phyloP scores from a whole-genome alignment of 2,888 invertebrate species.

The Andrena camellia region DNA sequence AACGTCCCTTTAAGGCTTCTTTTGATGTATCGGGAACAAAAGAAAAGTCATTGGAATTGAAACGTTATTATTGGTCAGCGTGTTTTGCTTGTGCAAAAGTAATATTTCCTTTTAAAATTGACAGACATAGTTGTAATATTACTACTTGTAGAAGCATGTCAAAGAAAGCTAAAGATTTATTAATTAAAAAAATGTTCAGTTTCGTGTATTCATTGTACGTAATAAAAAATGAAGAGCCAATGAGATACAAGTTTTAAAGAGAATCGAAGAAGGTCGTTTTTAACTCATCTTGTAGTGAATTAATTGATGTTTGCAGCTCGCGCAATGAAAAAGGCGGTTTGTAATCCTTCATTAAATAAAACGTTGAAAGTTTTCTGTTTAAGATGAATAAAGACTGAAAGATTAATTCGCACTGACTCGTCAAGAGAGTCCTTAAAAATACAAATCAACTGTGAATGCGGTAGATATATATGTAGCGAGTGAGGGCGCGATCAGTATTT shows the following conservation, averaged over 20 bases:
- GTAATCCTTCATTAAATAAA: constrained; percentile 22
- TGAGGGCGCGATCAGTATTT: constrained; percentile 76
- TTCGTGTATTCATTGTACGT: neutral
- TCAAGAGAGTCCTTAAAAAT: constrained; percentile 33
- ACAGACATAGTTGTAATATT: neutral
- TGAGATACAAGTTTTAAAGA: constrained; percentile 29
- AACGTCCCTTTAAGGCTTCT: neutral
- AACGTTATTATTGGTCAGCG: constrained; percentile 29
- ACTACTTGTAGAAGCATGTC: neutral
- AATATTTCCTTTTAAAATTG: constrained; percentile 8
- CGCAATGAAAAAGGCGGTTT: constrained; percentile 29
- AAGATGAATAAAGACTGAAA: constrained; percentile 43
- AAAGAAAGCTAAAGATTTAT: neutral
- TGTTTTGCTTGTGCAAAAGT: neutral
- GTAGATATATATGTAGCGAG: constrained; percentile 53
- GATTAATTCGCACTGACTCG: constrained; percentile 20
- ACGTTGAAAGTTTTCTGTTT: constrained; percentile 1
- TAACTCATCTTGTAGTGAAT: constrained; percentile 23
- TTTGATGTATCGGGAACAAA: neutral
- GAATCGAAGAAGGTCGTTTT: constrained; percentile 39
- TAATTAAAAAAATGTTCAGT: neutral
- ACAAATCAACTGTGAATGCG: constrained; percentile 49
- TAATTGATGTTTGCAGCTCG: constrained; percentile 28
- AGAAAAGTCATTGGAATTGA: constrained; percentile 39
- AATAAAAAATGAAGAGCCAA: constrained; percentile 34